Evolutionary conservation across 2,113 vertebrate species (phyloP), one percentile per base, ranked within the genome.

Genomic region (Gopherus evgoodei): DNA sequence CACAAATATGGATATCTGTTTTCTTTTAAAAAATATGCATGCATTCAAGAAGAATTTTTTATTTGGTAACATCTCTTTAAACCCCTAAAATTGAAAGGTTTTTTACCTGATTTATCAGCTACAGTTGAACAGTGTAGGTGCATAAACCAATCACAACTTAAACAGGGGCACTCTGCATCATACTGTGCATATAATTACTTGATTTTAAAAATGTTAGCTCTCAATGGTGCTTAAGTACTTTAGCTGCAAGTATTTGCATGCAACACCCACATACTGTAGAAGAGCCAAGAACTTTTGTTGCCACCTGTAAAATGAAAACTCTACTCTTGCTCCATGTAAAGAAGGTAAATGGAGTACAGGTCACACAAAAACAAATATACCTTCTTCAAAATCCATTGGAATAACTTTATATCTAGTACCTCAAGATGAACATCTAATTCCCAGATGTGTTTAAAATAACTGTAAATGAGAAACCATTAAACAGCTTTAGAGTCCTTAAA

Each of bases 291-390:
- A 27, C 17, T 93, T 81, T 87, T 90, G 91, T 0, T 92, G 90
- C 42, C 86, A 96, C 84, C 50, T 88, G 53, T 83, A 96, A 96
- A 96, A 90, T 16, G n/a, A n/a, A n/a, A n/a, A n/a, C n/a, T 22
- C 42, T 81, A 25, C 87, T 90, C 57, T 72, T 86, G 49, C 8
- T 59, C 47, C 16, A 12, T 0, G 1, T 72, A 38, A 90, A 88
- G 69, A 79, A 53, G 8, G 22, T 42, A 69, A 52, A 2, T 6
- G 27, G 72, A 83, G 24, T 2, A 29, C 0, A 49, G 57, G n/a
- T 14, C 42, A 85, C 14, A 31, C 35, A 65, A 19, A 53, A 53
- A 7, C 56, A 85, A 7, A 59, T 59, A 86, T 4, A 27, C 24
- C 3, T 8, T 42, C 75, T 87, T 52, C 22, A 47, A 38, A 76